Evolutionary conservation across 2,113 vertebrate genomes (phyloP).

Genomic region (Amblyornis subalaris): DNA sequence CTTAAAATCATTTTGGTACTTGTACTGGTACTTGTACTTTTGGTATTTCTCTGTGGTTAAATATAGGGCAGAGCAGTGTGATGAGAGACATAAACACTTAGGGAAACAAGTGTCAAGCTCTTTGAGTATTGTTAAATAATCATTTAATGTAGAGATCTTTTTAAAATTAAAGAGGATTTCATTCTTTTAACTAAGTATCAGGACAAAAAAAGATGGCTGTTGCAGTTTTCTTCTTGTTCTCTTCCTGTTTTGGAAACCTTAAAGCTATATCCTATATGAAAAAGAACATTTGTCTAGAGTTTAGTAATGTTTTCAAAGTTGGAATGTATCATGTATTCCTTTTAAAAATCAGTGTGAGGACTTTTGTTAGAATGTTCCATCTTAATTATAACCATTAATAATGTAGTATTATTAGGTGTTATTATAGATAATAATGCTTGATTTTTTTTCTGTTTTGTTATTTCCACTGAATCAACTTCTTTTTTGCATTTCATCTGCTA

Average conservation of each 20-base stretch:
- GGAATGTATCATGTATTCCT: neutral
- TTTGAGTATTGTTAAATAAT: neutral
- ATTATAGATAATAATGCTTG: constrained; percentile 33
- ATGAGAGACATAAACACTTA: neutral
- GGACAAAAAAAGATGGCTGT: neutral
- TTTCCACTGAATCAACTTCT: constrained; percentile 18
- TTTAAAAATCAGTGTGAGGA: neutral
- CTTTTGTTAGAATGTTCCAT: constrained; percentile 21
- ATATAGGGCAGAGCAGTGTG: neutral
- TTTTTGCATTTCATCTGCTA: constrained; percentile 23
- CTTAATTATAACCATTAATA: constrained; percentile 25
- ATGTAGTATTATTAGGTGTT: constrained; percentile 13
- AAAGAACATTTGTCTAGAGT: neutral
- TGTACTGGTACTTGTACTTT: neutral
- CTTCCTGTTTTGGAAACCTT: neutral
- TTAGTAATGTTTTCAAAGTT: neutral
- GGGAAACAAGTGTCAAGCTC: neutral
- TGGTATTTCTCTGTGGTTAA: neutral
- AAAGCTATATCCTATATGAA: neutral
- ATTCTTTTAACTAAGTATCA: neutral
- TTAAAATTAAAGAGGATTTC: neutral
- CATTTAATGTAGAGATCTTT: neutral
- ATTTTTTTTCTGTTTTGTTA: constrained; percentile 30
- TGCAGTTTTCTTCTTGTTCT: neutral
- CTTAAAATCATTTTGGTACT: neutral